Evolutionary conservation across 2,113 vertebrate genomes (phyloP), one percentile per base, ranked within the genome.

Genomic region (Rallus limicola): DNA sequence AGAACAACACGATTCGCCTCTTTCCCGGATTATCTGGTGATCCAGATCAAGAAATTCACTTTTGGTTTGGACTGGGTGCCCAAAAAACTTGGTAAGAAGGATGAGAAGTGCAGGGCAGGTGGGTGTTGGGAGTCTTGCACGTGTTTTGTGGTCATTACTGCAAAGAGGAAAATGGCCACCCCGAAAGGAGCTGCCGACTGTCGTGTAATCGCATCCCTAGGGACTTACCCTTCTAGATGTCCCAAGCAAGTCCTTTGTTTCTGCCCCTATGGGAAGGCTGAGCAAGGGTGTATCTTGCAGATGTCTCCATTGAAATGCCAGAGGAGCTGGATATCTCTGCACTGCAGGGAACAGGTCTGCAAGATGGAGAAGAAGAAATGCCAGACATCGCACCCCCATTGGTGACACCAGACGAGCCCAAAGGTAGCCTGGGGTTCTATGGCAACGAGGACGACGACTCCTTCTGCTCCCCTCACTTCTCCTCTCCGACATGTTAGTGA

Each of bases 391-490:
- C 99, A 56, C 99, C 99, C 26, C 99, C 99, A 81, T 98, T 99
- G 95, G 99, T 99, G 98, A 99, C 99, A 97, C 99, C 99, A 97
- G 99, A 99, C 36, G 99, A 99, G 98, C 99, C 99, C 98, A 99
- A 99, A 99, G 99, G 99, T 99, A 99, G 99, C 99, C 99, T 99
- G 99, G 99, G 99, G 98, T 99, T 98, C 99, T 99, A 99, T 98
- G 99, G 99, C 99, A 99, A 99, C 99, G 99, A 99, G 97, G 99
- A 99, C 98, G 99, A 99, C 98, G 99, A 99, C 99, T 99, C 99
- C 88, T 99, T 99, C 99, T 99, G 99, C 99, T 99, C 99, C 98
- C 99, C 99, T 98, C 98, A 99, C 99, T 99, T 99, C 99, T 99
- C 98, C 98, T 98, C 98, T 98, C 98, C 98, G 0, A 98, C 98